A percentile compares a stretch with the other conserved stretches of the same genome.
Evolutionary conservation across 2,113 vertebrate species (phyloP).

Genomic region (Ameiurus melas): DNA sequence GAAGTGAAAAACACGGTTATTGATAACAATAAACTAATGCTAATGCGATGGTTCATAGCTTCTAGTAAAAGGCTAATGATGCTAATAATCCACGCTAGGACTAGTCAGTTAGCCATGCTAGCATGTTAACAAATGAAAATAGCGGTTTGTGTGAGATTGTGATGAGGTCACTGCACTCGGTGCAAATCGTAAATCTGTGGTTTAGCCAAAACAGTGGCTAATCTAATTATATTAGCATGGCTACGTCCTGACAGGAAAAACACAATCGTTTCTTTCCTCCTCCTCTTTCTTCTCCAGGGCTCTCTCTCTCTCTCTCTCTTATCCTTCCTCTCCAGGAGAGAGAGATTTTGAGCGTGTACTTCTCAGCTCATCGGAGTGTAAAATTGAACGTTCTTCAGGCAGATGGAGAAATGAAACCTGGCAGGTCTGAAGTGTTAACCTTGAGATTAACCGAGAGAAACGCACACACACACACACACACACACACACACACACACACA

Average conservation of each 20-base stretch:
- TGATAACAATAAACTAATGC: neutral
- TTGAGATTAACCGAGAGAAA: slow-evolving; percentile 73
- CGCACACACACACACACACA: slow-evolving; percentile 53
- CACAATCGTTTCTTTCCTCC: slow-evolving; percentile 33
- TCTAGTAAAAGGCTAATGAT: neutral
- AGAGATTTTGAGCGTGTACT: slow-evolving; percentile 70
- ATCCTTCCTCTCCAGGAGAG: slow-evolving; percentile 53
- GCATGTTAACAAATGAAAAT: neutral
- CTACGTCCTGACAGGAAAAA: slow-evolving; percentile 39
- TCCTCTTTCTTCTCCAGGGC: neutral
- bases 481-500: slow-evolving; percentile 7
- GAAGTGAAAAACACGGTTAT: too few relatives aligned
- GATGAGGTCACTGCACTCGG: neutral
- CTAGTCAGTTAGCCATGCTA: neutral
- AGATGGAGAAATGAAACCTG: slow-evolving; percentile 75
- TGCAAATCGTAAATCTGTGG: neutral
- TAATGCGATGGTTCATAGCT: neutral
- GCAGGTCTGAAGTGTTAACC: slow-evolving; percentile 74
- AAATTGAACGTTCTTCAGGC: slow-evolving; percentile 75
- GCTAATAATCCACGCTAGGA: neutral
- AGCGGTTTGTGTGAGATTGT: neutral
- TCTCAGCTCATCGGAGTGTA: slow-evolving; percentile 78
- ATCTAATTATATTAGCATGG: slow-evolving; percentile 35
- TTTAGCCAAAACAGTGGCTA: slow-evolving; percentile 13
- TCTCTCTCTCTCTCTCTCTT: slow-evolving; percentile 37